Base-by-base conservation (phyloP, 1,140 invertebrate species). In the Thalassaphorura encarpata region DNA sequence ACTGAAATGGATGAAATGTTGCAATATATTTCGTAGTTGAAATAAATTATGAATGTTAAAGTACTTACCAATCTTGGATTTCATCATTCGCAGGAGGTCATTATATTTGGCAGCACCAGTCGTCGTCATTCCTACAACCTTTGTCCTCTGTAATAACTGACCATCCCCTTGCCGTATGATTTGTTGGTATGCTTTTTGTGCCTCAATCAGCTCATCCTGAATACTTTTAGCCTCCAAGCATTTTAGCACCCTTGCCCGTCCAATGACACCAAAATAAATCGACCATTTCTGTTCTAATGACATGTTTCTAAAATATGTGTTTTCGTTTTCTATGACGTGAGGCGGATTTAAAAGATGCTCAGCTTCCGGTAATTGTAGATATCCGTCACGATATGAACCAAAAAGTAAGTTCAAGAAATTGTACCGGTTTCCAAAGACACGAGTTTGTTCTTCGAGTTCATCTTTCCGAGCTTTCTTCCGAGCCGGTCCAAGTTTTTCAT, bases 91-190 rank as follows among this genome's bases (percentile, higher is more conserved):
- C 4, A 79, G 41, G 2, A 74, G 46, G 0, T 66, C 57, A 18
- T 67, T 67, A 56, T 71, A 69, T 56, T 72, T 73, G 19, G 75
- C 74, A 21, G 77, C 76, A 45, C 75, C 76, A 21, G 76, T 76
- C 1, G 74, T 79, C 5, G 76, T 78, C 70, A 78, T 73, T 29
- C 74, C 76, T 16, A 77, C 67, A 18, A 58, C 49, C 23, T 53
- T 50, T 15, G 52, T 54, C 0, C 54, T 18, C 29, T 31, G n/a
- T 26, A 57, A 29, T 18, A 58, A 24, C 3, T 18, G 4, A 3
- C 49, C 54, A 36, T 63, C 61, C 24, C 43, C 54, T n/a, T 39
- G 26, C 21, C 33, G 43, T 18, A 39, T 19, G 2, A 49, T 36
- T 11, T 57, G 29, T 18, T 53, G n/a, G 0, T 57, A 36, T 4